Evolutionary conservation across 2,888 invertebrate species (phyloP), one percentile per base, ranked within the genome.

Genomic region (Drosophila nr. fundita): DNA sequence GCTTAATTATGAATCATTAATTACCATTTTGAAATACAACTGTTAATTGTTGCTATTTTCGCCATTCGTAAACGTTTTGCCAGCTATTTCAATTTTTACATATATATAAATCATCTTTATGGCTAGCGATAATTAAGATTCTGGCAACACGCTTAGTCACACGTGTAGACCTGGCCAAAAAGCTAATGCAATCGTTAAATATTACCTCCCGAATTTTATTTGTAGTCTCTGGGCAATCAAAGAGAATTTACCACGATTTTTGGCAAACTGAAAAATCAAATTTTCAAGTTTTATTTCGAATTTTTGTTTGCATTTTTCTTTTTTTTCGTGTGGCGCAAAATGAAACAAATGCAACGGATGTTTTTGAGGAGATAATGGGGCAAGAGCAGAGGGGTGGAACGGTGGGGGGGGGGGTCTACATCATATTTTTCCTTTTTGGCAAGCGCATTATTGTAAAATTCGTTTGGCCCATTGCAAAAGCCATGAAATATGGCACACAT

Each of bases 371-470:
- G 32, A 64, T 32, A 60, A 29, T 11, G 54, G 3, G 3, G 29
- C 8, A 24, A 21, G 57, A 24, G 24, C 24, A 21, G 11, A 8
- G 13, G 24, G 21, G 15, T n/a, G n/a, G 11, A 10, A 18, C 13
- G 38, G 57, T 11, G 11, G 3, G n/a, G 0, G 13, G 15, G 21
- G 24, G 5, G 27, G 13, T 2, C 32, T 0, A 48, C 29, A 32
- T 49, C 21, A 38, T 59, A 49, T 49, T 40, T 45, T 49, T 57
- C 52, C 42, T 30, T 58, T 80, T 79, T 79, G 80, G 83, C 87
- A 76, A 66, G 30, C 70, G 52, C 18, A 55, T 66, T 54, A 83
- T 83, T 87, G 79, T 74, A 83, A 81, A 83, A 78, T 80, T 52
- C 21, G 58, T 64, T 76, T 63, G 76, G 82, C 52, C 71, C 78